Conservation (phyloP, 2,113 vertebrate species). For the Anhinga anhinga region DNA sequence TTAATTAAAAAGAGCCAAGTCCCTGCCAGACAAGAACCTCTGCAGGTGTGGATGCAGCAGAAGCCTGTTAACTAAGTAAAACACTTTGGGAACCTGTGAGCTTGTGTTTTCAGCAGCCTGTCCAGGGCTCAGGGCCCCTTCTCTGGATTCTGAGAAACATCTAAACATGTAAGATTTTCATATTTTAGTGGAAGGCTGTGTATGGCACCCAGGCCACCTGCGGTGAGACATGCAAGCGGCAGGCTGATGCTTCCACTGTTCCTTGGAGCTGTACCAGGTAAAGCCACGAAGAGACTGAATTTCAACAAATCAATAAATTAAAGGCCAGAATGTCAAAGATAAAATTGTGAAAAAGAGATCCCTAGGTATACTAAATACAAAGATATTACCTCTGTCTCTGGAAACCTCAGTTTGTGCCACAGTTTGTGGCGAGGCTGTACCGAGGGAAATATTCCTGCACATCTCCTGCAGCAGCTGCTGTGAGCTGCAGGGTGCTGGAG, state of each 20-base stretch:
- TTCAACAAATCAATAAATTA: conserved; percentile 7
- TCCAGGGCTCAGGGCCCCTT: not conserved
- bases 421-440: not conserved
- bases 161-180: not conserved
- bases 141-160: not conserved
- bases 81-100: not conserved
- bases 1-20: not conserved
- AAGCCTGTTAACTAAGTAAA: not conserved
- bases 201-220: not conserved
- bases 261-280: not conserved
- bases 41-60: not conserved
- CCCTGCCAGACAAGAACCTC: not conserved
- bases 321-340: not conserved
- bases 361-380: not conserved
- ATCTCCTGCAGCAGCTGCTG: not conserved
- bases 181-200: not conserved
- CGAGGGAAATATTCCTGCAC: not conserved
- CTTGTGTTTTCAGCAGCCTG: not conserved
- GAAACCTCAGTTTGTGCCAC: not conserved
- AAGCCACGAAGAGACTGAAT: not conserved
- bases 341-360: not conserved
- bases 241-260: not conserved
- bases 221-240: not conserved
- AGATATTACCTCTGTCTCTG: not conserved
- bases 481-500: not conserved